phyloP scores from a whole-genome alignment of 2,113 vertebrate species.

The Climacteris rufus region DNA sequence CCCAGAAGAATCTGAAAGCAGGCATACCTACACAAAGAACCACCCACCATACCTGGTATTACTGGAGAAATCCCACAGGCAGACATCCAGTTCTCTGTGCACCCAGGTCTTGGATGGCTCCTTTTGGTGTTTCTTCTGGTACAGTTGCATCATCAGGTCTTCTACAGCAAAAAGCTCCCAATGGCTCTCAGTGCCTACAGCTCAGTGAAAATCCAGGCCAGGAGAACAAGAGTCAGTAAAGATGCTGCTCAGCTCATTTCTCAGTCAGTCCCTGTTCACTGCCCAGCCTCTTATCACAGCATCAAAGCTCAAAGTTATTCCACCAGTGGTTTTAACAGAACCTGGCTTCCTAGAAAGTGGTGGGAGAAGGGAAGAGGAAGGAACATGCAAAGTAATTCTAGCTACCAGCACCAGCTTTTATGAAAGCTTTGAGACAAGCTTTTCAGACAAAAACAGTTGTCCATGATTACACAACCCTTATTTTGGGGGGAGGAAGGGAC shows the following conservation, averaged over 20 bases:
- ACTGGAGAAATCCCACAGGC: constrained; percentile 77
- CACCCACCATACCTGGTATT: constrained; percentile 72
- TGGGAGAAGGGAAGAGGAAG: not conserved
- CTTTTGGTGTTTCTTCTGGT: constrained; percentile 68
- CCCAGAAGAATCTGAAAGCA: not conserved
- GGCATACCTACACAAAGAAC: not conserved
- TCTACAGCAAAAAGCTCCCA: constrained; percentile 69
- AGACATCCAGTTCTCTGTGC: constrained; percentile 62
- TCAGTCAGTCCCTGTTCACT: not conserved
- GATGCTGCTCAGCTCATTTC: not conserved
- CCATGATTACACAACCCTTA: not conserved
- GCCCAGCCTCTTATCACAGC: not conserved
- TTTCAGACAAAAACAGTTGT: not conserved
- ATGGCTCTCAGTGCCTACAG: constrained; percentile 49
- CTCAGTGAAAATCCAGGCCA: not conserved
- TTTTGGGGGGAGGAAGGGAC: not conserved
- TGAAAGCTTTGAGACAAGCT: not conserved
- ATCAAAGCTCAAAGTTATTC: not conserved
- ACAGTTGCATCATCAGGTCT: constrained; percentile 68
- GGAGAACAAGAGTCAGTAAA: not conserved
- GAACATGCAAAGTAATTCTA: not conserved
- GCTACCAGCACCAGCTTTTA: not conserved
- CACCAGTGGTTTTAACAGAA: not conserved
- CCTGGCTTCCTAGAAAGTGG: not conserved
- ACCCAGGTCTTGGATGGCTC: constrained; percentile 73